A percentile compares a stretch with the other conserved stretches of the same genome.
phyloP scores from a whole-genome alignment of 64 coral and sea anemone genomes.

The Porites australiensis region DNA sequence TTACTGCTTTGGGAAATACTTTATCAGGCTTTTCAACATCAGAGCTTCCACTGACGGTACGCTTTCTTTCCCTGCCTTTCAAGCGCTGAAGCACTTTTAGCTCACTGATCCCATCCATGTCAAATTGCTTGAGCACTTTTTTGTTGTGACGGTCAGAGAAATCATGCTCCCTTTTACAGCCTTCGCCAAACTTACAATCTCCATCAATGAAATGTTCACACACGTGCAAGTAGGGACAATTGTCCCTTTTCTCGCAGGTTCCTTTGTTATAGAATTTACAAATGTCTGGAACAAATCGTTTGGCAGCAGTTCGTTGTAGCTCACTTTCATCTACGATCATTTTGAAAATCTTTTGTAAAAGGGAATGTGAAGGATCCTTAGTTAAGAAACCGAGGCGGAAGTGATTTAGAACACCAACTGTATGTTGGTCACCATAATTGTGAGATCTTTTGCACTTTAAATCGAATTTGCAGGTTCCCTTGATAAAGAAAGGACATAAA shows the following conservation, averaged over 20 bases:
- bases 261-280: conserved; percentile 95
- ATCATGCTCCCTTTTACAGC: too few relatives aligned
- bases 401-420: conserved; percentile 41
- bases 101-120: conserved; percentile 11
- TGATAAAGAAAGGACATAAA: conserved; percentile 84
- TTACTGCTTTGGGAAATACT: not conserved
- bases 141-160: conserved; percentile 38
- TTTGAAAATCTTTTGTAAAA: conserved; percentile 50
- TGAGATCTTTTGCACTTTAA: not conserved
- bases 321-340: conserved; percentile 69
- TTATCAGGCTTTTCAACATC: conserved; percentile 23
- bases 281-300: conserved; percentile 35
- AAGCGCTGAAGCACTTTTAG: conserved; percentile 42
- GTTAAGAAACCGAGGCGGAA: conserved; percentile 42
- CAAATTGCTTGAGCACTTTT: conserved; percentile 56
- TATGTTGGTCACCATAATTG: not conserved
- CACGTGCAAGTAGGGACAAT: conserved; percentile 82
- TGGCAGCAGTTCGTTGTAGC: conserved; percentile 58
- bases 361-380: not conserved
- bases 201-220: conserved; percentile 88
- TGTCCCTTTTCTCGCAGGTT: conserved; percentile 61
- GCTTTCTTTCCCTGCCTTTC: conserved; percentile 26
- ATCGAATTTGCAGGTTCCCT: conserved; percentile 70
- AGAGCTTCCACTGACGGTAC: conserved; percentile 62
- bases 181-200: not conserved